Evolutionary conservation across 2,888 invertebrate genomes (phyloP).

Genomic region (Lordiphosa fenestrarum): DNA sequence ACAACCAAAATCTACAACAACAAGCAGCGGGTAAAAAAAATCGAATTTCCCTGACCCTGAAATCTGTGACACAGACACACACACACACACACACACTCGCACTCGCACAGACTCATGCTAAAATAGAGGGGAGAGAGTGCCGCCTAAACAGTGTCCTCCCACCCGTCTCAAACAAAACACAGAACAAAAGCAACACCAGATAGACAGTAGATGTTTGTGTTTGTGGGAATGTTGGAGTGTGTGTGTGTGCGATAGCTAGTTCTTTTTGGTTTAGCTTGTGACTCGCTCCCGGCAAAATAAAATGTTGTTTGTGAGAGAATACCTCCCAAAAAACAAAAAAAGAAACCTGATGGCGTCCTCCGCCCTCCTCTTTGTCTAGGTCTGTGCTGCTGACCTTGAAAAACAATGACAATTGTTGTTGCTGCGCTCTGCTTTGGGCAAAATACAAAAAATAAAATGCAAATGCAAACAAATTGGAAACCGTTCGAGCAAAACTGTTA

Average conservation of each 20-base stretch:
- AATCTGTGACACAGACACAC: slow-evolving; percentile 53
- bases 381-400: slow-evolving; percentile 59
- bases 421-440: slow-evolving; percentile 31
- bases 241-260: slow-evolving; percentile 42
- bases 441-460: slow-evolving; percentile 59
- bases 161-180: slow-evolving; percentile 30
- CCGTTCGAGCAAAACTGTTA: slow-evolving; percentile 52
- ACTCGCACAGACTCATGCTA: background rate
- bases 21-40: slow-evolving; percentile 45
- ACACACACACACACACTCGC: slow-evolving; percentile 26
- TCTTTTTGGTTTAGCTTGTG: slow-evolving; percentile 46
- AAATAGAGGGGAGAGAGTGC: slow-evolving; percentile 17
- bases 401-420: slow-evolving; percentile 63
- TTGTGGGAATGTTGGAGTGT: background rate
- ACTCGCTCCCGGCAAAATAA: slow-evolving; percentile 50
- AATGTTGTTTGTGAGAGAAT: slow-evolving; percentile 11
- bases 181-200: slow-evolving; percentile 15
- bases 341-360: slow-evolving; percentile 21
- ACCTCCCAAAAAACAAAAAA: too few relatives aligned
- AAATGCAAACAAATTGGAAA: slow-evolving; percentile 52
- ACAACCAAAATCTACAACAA: slow-evolving; percentile 10
- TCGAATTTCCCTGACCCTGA: slow-evolving; percentile 79
- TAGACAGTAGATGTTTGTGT: slow-evolving; percentile 1
- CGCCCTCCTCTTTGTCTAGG: slow-evolving; percentile 19
- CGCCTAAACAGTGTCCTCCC: slow-evolving; percentile 63